phyloP scores from a whole-genome alignment of 1,140 invertebrate genomes.

The Drosophila oshimai region DNA sequence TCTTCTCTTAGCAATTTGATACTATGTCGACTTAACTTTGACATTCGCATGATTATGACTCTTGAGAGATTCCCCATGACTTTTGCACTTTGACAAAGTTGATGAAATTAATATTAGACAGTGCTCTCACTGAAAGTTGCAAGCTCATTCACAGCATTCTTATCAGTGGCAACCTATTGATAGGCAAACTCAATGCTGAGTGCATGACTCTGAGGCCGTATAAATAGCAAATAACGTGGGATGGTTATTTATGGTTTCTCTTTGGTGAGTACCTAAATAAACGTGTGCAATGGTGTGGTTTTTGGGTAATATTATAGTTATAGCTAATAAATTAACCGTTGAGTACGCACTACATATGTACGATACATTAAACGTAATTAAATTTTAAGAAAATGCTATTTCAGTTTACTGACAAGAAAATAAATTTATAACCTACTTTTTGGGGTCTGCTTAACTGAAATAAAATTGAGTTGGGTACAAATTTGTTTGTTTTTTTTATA shows the following conservation, averaged over 20 bases:
- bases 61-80: constrained; percentile 56
- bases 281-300: no score
- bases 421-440: no score
- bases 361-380: no score
- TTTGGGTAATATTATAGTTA: no score
- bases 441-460: no score
- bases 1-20: constrained; percentile 51
- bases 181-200: constrained; percentile 42
- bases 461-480: no score
- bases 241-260: neutral
- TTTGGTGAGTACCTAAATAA: no score
- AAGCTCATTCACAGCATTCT: constrained; percentile 59
- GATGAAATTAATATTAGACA: constrained; percentile 62
- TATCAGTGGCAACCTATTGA: constrained; percentile 57
- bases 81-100: constrained; percentile 72
- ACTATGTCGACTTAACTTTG: constrained; percentile 68
- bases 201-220: constrained; percentile 34
- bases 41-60: constrained; percentile 73
- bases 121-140: constrained; percentile 35
- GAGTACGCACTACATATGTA: no score
- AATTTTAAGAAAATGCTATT: no score
- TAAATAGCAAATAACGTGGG: constrained; percentile 15
- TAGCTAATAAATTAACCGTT: no score
- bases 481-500: no score
- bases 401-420: no score